Evolutionary conservation across 23 tunicate genomes (phyloP), one percentile per base, ranked within the genome.

Genomic region (Diplosoma virens): DNA sequence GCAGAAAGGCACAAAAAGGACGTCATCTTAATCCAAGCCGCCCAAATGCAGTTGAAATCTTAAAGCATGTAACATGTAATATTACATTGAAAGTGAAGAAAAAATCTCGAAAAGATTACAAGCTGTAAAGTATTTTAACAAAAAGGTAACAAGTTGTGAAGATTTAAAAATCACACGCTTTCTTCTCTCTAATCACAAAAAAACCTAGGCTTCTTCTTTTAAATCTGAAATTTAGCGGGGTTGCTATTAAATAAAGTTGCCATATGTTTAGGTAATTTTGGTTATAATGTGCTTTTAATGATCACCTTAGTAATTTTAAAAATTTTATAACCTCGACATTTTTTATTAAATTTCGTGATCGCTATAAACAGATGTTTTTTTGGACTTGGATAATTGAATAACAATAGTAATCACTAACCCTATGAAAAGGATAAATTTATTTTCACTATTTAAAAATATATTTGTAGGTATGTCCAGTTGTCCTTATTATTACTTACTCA

Each of bases 1-100:
- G 99, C 99, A 1, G 96, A 96, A 5, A 89, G 96, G 96, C 96
- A 95, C 76, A 89, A 81, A 35, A 95, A 95, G 78, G 67, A 58
- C 31, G 58, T 96, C 0, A 81, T 88, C 58, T 48, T 95, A 50
- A 59, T 95, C 28, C 96, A 95, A 64, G 99, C 99, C 21, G 41
- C 83, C 32, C 99, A 96, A 23, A 95, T 95, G 99, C 93, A 95
- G 58, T 82, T 95, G 25, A 95, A 83, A 20, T 84, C 34, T 60
- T 96, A 4, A 71, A 89, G 33, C 99, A 96, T 1, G 81, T 93
- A 54, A 89, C 89, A 59, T 96, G 89, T 54, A 89, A 89, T 69
- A 95, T 89, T 76, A 96, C 99, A 18, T 81, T 87, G 28, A 96
- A 89, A 67, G 93, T 93, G 3, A 95, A 89, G 82, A 95, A 95